These are phyloP conservation scores for Drosophila suzukii DNA, from an alignment of 1,140 invertebrate genomes.

Conservation along the genomic window DNA sequence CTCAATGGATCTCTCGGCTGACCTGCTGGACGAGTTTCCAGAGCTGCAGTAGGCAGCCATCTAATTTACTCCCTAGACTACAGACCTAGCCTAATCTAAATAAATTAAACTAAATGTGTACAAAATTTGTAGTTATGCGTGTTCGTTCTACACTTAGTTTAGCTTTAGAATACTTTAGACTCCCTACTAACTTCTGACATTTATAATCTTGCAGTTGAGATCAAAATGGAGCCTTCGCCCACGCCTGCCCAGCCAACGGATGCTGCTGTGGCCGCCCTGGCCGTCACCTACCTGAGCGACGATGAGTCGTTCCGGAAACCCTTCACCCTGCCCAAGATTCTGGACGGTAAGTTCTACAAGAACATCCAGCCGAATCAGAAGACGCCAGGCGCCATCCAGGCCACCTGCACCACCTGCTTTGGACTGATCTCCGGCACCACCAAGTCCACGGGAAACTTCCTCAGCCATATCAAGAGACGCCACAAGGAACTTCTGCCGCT, in stretches of 20 bases:
- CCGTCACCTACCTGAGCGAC: conserved; percentile 50
- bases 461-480: conserved; percentile 78
- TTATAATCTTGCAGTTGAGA: conserved; percentile 41
- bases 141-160: conserved; percentile 36
- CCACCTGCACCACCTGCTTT: conserved; percentile 77
- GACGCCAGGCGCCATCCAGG: conserved; percentile 76
- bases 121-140: conserved; percentile 7
- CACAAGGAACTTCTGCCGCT: conserved; percentile 72
- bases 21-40: conserved; percentile 66
- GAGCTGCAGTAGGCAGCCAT: conserved; percentile 53
- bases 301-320: conserved; percentile 68
- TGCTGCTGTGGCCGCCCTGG: conserved; percentile 12
- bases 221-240: conserved; percentile 52
- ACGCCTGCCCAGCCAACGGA: conserved; percentile 14
- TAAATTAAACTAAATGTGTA: conserved; percentile 51
- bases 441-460: conserved; percentile 78
- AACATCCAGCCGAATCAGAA: conserved; percentile 80
- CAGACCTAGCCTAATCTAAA: conserved; percentile 40
- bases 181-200: conserved; percentile 27
- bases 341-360: conserved; percentile 82
- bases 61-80: conserved; percentile 13
- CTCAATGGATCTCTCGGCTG: conserved; percentile 64
- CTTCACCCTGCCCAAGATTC: conserved; percentile 69
- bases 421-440: conserved; percentile 77
- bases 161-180: background rate